Conservation (phyloP, 1,140 invertebrate genomes). For the Anadara kagoshimensis region DNA sequence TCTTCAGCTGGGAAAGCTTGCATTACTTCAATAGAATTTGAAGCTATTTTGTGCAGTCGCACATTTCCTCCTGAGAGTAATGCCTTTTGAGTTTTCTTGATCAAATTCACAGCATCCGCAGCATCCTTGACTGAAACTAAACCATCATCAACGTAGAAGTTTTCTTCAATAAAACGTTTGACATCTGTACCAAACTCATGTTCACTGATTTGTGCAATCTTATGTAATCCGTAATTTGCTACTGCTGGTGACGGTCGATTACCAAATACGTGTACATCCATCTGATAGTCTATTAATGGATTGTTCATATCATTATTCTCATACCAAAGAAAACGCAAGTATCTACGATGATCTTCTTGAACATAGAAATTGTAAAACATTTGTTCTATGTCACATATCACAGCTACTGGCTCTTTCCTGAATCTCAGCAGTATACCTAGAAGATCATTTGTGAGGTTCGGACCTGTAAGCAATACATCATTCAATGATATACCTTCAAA, state of each 20-base stretch:
- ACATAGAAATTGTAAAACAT: constrained; percentile 32
- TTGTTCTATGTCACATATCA: constrained; percentile 29
- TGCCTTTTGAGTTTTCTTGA: constrained; percentile 11
- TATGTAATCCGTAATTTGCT: constrained; percentile 20
- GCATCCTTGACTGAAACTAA: constrained; percentile 11
- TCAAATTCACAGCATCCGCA: constrained; percentile 12
- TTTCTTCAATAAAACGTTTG: constrained; percentile 11
- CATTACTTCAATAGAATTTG: constrained; percentile 24
- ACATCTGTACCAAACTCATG: not conserved
- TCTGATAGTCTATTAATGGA: constrained; percentile 20
- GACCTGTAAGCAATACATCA: constrained; percentile 17
- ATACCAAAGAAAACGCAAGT: constrained; percentile 24
- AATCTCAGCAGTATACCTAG: constrained; percentile 24
- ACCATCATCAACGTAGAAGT: constrained; percentile 31
- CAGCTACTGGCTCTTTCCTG: constrained; percentile 1
- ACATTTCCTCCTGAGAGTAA: constrained; percentile 8
- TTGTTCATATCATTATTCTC: constrained; percentile 19
- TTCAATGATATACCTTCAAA: constrained; percentile 27
- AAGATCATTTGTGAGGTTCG: constrained; percentile 21
- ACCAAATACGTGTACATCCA: constrained; percentile 41
- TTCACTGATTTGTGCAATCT: too few relatives aligned
- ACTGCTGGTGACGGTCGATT: constrained; percentile 36
- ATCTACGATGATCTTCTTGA: constrained; percentile 18
- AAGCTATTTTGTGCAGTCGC: constrained; percentile 28
- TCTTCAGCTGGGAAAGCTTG: constrained; percentile 19